Evolutionary conservation across 2,797 vertebrate genomes (phyloP), one percentile per base, ranked within the genome.

Genomic region (Dicrostonyx torquatus): DNA sequence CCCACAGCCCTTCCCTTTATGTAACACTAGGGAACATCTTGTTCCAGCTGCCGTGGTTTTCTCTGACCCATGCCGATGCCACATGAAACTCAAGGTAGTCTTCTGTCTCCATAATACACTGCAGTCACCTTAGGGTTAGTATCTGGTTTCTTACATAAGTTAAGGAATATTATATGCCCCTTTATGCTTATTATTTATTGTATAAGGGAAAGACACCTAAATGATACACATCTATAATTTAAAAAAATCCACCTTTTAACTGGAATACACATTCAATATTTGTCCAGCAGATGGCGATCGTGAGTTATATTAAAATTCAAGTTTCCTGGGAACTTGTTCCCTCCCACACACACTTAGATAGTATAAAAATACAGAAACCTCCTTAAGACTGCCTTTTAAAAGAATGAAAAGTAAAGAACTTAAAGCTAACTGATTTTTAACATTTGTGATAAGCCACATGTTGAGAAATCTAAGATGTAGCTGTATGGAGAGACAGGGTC

Each of bases 271-370:
- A 29, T 96, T 97, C 86, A 85, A 0, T 34, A 1, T 37, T 84
- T 31, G 7, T 55, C 95, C 97, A 97, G 95, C 62, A 97, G 97
- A 92, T 97, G 97, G 97, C 13, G 10, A 70, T 95, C 31, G 0
- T 75, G 95, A 96, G 96, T 96, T 94, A 94, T 45, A 43, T 8
- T 85, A 79, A 89, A 94, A 94, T 84, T 89, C 89, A 93, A 79
- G 18, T 87, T 82, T 37, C 20, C 60, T 43, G 14, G 24, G 29
- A 40, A 64, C 80, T 64, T 43, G 6, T 58, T 22, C 18, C 55
- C 55, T 0, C 55, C 6, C 55, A 58, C 53, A 53, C 20, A 58
- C 55, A 58, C 55, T 84, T 66, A 14, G 66, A 24, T 89, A 79
- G 76, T 80, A 89, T 82, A 60, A 43, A 88, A 55, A 89, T 88